phyloP scores from a whole-genome alignment of 2,113 vertebrate species.

The Micronisus gabar region DNA sequence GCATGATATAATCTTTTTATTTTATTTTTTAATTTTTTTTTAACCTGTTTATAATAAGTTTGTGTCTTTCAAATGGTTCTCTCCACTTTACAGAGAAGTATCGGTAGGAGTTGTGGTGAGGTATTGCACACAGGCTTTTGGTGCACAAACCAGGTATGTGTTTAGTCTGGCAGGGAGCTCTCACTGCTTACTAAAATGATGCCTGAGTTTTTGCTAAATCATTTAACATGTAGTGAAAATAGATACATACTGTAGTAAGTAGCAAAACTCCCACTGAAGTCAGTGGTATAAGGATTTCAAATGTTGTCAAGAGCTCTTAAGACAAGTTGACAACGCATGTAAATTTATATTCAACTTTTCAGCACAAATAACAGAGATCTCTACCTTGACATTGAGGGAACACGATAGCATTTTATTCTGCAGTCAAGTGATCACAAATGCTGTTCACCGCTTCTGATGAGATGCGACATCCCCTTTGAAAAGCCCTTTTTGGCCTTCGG shows the following conservation, averaged over 20 bases:
- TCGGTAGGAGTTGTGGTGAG: not conserved
- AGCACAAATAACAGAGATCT: not conserved
- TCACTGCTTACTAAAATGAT: not conserved
- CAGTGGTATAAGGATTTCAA: not conserved
- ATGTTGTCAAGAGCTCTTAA: not conserved
- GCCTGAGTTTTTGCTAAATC: not conserved
- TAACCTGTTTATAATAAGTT: not conserved
- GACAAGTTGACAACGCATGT: not conserved
- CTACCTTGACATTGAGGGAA: not conserved
- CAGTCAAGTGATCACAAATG: rapidly evolving
- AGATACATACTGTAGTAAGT: not conserved
- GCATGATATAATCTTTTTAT: not conserved
- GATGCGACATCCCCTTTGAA: too few relatives aligned
- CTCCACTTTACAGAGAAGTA: not conserved
- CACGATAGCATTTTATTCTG: not conserved
- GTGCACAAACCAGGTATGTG: not conserved
- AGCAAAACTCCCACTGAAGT: not conserved
- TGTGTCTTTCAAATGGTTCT: not conserved
- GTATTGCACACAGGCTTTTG: rapidly evolving
- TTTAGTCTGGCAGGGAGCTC: not conserved
- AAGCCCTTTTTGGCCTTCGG: not conserved
- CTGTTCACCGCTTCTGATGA: rapidly evolving
- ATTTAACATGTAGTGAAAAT: not conserved
- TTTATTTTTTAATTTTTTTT: not conserved
- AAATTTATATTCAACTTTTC: not conserved